A percentile compares a stretch with the other conserved stretches of the same genome.
These are phyloP conservation scores for Elephas maximus DNA, from an alignment of 2,113 vertebrate species.

Conservation along the genomic window DNA sequence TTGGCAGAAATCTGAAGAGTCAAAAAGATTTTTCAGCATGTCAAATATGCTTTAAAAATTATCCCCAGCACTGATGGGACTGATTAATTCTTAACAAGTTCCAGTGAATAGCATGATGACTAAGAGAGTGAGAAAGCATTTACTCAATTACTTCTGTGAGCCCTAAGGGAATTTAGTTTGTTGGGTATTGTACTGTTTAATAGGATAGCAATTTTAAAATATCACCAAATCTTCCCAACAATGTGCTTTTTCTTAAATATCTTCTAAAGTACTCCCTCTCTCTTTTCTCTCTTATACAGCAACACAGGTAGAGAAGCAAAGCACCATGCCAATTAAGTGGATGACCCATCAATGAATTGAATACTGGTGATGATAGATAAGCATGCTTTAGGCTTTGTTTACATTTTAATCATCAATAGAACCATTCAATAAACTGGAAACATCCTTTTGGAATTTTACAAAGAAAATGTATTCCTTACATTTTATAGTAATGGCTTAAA, in stretches of 20 bases:
- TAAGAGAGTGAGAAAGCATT: conserved; percentile 7
- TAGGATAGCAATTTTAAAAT: conserved; percentile 10
- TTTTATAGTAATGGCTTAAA: neutral
- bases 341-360: neutral
- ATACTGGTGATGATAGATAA: neutral
- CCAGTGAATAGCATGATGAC: neutral
- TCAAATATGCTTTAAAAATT: conserved; percentile 7
- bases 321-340: neutral
- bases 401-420: neutral
- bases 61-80: neutral
- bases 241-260: neutral
- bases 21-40: conserved; percentile 45
- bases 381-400: neutral
- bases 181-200: neutral
- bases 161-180: neutral
- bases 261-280: neutral
- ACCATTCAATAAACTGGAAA: neutral
- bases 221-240: neutral
- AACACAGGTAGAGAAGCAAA: neutral
- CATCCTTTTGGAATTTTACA: neutral
- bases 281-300: neutral
- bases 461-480: neutral
- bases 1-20: neutral
- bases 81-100: conserved; percentile 63
- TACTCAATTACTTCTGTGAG: conserved; percentile 5